Conservation (phyloP, 2,113 vertebrate genomes). For the Nasalis larvatus region DNA sequence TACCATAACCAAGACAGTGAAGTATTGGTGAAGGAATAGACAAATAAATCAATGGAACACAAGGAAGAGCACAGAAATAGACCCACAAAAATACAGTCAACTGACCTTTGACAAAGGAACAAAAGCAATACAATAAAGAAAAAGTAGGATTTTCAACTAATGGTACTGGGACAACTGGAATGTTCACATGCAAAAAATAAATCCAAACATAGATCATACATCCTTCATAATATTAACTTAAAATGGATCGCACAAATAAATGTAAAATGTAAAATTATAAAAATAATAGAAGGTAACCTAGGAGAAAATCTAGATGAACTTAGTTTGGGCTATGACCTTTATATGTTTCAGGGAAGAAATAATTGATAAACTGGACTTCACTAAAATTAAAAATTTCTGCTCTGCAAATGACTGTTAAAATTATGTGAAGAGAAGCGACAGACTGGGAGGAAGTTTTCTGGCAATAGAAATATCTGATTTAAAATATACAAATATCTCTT, state of each 20-base stretch:
- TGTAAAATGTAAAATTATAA: background rate
- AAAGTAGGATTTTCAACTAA: background rate
- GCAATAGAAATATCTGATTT: background rate
- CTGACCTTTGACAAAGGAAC: background rate
- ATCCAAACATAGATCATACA: background rate
- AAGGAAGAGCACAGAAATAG: background rate
- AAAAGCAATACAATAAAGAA: background rate
- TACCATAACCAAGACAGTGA: background rate
- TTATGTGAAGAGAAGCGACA: background rate
- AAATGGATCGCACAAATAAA: background rate
- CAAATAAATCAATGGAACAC: background rate
- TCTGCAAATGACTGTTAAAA: background rate
- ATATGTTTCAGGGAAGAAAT: background rate
- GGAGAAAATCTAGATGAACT: background rate
- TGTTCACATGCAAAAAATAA: background rate
- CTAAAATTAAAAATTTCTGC: background rate
- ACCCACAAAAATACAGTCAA: background rate
- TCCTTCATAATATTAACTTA: background rate
- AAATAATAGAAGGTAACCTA: background rate
- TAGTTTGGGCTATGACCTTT: background rate
- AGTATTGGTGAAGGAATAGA: background rate
- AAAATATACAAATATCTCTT: background rate
- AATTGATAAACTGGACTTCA: background rate
- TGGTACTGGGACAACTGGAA: background rate
- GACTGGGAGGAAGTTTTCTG: background rate